Percentiles rank a stretch among this genome's conserved stretches.
phyloP scores from a whole-genome alignment of 1,140 invertebrate species.

The Musca domestica region DNA sequence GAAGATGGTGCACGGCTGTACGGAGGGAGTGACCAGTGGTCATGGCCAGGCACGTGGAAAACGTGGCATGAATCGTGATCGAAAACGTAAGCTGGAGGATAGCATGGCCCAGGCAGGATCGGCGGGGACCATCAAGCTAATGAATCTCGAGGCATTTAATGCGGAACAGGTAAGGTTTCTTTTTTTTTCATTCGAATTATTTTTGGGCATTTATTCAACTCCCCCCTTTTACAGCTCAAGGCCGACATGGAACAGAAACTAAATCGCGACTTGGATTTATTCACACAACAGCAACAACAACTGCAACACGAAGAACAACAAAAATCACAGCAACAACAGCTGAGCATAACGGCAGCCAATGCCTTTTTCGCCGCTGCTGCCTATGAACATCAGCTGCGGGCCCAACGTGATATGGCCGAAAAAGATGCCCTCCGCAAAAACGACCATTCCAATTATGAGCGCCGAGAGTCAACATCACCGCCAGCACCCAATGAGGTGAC shows the following conservation, averaged over 20 bases:
- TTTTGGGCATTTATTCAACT: too few relatives aligned
- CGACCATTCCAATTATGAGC: constrained; percentile 18
- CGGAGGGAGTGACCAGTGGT: constrained; percentile 46
- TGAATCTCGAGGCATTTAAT: not conserved
- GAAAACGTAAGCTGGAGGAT: constrained; percentile 46
- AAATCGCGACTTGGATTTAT: constrained; percentile 46
- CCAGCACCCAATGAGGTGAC: not conserved
- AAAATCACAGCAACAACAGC: constrained; percentile 29
- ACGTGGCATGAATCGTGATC: constrained; percentile 49
- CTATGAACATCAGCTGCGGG: constrained; percentile 43
- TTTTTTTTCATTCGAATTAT: too few relatives aligned
- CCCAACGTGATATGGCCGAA: constrained; percentile 37
- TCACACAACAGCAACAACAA: constrained; percentile 43
- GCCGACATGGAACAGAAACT: constrained; percentile 42
- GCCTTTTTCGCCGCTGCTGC: constrained; percentile 35
- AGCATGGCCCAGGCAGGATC: constrained; percentile 32
- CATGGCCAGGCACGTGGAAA: constrained; percentile 50
- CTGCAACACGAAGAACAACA: constrained; percentile 39
- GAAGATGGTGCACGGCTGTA: constrained; percentile 70
- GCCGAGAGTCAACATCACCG: not conserved
- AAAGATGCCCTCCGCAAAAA: constrained; percentile 6
- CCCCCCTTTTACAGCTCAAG: constrained; percentile 39
- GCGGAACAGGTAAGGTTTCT: constrained; percentile 14
- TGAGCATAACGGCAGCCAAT: constrained; percentile 32
- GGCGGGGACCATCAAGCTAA: not conserved